Evolutionary conservation across 2,113 vertebrate genomes (phyloP).

Genomic region (Megalops atlanticus): DNA sequence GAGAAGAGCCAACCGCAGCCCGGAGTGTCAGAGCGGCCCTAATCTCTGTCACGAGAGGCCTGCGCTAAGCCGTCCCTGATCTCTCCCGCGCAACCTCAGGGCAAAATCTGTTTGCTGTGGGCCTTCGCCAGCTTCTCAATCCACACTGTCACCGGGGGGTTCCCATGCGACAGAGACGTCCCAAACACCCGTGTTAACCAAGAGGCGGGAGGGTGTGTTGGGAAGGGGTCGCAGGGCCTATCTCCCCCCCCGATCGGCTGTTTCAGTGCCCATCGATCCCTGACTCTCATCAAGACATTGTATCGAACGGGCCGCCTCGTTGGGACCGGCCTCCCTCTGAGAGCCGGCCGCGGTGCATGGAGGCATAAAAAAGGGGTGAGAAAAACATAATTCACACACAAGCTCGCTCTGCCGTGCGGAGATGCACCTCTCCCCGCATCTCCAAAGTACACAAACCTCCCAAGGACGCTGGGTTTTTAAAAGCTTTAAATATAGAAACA

Average conservation of each 20-base stretch:
- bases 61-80: too few relatives aligned
- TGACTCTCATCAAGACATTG: constrained; percentile 36
- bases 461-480: constrained; percentile 19
- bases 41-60: not conserved
- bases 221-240: constrained; percentile 20
- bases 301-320: constrained; percentile 16
- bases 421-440: not conserved
- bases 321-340: not conserved
- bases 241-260: constrained; percentile 38
- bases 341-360: not conserved
- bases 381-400: too few relatives aligned
- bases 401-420: too few relatives aligned
- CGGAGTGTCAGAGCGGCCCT: not conserved
- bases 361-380: not conserved
- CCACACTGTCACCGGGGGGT: too few relatives aligned
- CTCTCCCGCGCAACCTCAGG: too few relatives aligned
- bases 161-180: too few relatives aligned
- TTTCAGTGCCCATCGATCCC: constrained; percentile 51
- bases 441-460: not conserved
- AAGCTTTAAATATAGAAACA: constrained; percentile 11
- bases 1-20: not conserved
- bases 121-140: too few relatives aligned
- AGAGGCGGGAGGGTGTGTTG: too few relatives aligned
- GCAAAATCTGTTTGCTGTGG: too few relatives aligned
- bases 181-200: too few relatives aligned